Percentiles rank a stretch among this genome's conserved stretches.
Conservation (phyloP, 2,888 invertebrate genomes). For the Diarsia dahlii region DNA sequence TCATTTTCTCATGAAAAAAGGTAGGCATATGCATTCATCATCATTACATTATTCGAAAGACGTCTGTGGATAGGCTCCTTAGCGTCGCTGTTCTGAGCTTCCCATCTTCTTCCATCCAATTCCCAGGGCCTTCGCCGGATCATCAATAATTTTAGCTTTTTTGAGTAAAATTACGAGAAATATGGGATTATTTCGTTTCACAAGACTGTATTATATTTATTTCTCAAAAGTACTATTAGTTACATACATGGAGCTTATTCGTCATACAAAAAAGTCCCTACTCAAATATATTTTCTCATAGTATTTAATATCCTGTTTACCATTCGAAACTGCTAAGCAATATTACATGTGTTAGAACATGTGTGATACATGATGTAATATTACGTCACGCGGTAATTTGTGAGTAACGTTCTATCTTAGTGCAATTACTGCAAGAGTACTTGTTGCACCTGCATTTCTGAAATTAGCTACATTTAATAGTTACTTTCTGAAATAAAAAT, state of each 20-base stretch:
- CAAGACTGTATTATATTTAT: background rate
- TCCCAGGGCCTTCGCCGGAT: background rate
- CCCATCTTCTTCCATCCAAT: background rate
- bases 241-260: background rate
- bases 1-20: background rate
- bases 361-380: conserved; percentile 11
- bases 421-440: conserved; percentile 7
- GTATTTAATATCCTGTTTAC: background rate
- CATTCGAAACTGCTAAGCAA: conserved; percentile 37
- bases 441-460: background rate
- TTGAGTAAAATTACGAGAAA: background rate
- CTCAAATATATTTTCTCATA: conserved; percentile 10
- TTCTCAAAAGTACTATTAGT: background rate
- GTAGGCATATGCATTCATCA: background rate
- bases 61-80: background rate
- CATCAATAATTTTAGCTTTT: background rate
- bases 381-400: background rate
- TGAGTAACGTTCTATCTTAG: background rate
- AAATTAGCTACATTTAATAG: background rate
- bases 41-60: background rate
- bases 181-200: background rate
- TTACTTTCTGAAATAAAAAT: background rate
- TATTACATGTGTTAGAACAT: background rate
- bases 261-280: conserved; percentile 17
- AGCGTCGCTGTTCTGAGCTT: no score